These are phyloP conservation scores for Doryteuthis pealeii DNA, from an alignment of 1,140 invertebrate genomes.

Conservation along the genomic window DNA sequence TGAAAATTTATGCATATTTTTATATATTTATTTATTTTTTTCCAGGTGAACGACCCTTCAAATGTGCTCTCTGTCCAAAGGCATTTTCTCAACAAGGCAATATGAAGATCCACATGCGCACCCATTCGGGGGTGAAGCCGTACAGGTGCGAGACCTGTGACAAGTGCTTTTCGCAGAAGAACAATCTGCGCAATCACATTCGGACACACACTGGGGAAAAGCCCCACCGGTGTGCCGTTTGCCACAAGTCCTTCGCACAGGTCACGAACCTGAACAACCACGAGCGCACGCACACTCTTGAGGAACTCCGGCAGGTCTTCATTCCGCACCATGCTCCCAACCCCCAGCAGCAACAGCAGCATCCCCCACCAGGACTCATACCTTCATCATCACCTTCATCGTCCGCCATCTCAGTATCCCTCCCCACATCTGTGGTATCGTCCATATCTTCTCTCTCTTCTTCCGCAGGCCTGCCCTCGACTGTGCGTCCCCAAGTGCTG, in stretches of 20 bases:
- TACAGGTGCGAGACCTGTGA: constrained; percentile 20
- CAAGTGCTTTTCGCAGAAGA: constrained; percentile 14
- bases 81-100: constrained; percentile 86
- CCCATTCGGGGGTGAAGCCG: constrained; percentile 13
- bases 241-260: constrained; percentile 28
- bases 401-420: too few species aligned
- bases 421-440: too few species aligned
- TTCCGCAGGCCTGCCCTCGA: not conserved
- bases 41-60: constrained; percentile 46
- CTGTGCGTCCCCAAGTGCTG: not conserved
- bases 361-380: too few species aligned
- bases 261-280: constrained; percentile 41
- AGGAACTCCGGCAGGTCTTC: not conserved
- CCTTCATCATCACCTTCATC: too few species aligned
- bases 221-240: constrained; percentile 18
- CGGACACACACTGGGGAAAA: constrained; percentile 24
- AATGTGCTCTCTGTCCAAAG: constrained; percentile 83
- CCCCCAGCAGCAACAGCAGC: not conserved
- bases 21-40: not conserved
- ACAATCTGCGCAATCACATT: constrained; percentile 20
- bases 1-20: not conserved
- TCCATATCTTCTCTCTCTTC: not conserved
- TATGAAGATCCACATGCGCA: constrained; percentile 69
- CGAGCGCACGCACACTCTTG: constrained; percentile 69
- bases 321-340: not conserved